Conservation (phyloP, 2,888 invertebrate species). For the Xestia rhomboidea region DNA sequence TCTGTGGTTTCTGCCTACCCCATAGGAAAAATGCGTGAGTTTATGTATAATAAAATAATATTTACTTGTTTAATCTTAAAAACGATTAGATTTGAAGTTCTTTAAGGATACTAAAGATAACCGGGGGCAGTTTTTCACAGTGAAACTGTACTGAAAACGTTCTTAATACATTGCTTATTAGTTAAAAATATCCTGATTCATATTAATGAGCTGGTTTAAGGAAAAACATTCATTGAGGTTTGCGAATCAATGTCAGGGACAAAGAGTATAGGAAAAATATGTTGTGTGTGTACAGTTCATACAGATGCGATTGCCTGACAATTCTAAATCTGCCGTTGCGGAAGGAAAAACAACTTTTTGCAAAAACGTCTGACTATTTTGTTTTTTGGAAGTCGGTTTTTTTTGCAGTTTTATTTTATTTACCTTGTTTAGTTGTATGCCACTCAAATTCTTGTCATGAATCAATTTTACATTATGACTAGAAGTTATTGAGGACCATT, state of each 20-base stretch:
- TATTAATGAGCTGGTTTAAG: not conserved
- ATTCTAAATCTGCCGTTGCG: not conserved
- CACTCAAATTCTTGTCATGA: no score
- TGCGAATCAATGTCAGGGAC: constrained; percentile 24
- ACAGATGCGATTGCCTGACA: not conserved
- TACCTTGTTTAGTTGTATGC: no score
- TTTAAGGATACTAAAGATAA: not conserved
- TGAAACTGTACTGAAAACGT: not conserved
- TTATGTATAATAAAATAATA: not conserved
- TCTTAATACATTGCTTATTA: not conserved
- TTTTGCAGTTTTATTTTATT: no score
- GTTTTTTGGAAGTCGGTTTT: not conserved
- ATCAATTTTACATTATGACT: no score
- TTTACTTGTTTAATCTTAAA: not conserved
- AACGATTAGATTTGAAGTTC: constrained; percentile 10
- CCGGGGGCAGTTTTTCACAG: not conserved
- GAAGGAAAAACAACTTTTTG: not conserved
- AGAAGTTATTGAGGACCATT: no score
- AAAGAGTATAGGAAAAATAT: not conserved
- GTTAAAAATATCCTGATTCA: constrained; percentile 27
- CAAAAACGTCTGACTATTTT: not conserved
- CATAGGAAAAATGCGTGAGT: not conserved
- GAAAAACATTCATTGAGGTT: constrained; percentile 32
- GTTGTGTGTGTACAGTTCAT: not conserved
- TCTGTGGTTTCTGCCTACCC: not conserved